Base-by-base conservation (phyloP, 2,113 vertebrate species). In the Salvelinus fontinalis region DNA sequence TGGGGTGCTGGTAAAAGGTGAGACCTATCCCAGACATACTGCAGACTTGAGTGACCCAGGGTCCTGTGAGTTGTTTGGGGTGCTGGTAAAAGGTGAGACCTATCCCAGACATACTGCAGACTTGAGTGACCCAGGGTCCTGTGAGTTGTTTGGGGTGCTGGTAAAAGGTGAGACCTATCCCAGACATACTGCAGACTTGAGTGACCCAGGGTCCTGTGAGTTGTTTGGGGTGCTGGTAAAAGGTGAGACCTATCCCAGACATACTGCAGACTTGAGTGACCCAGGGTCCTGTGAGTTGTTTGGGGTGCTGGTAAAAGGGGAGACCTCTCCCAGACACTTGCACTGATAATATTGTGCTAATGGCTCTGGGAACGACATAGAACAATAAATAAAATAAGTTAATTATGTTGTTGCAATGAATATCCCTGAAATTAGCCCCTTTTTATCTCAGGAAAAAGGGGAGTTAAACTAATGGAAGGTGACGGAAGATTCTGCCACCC, bases 321-420 rank as follows among this genome's bases (percentile, higher is more conserved):
- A 51, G 0, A 81, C 83, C 76, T 80, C 70, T 57, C 75, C 68
- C 76, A 77, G 85, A 75, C 60, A 78, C 79, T 67, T 83, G 59
- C 80, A 76, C 84, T 86, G 89, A 87, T 89, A 88, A 89, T 90
- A 91, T 85, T 87, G 77, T 76, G 75, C 81, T 83, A 87, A 86
- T 84, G 90, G 79, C 54, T 81, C 78, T 6, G 2, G 66, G 79
- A 76, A 82, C 48, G 34, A 71, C 64, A 71, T 78, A 49, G 71
- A 82, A 83, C 83, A 92, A 91, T 85, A 91, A 91, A 90, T 84
- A 85, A 71, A 76, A 73, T 67, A 44, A 78, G 72, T 78, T 84
- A 89, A 88, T 88, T 79, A 79, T 0, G 70, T 60, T 60, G 78
- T 88, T 80, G 74, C 72, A 85, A 80, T 34, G 60, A 73, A 59